Percentiles rank a stretch among this genome's conserved stretches.
phyloP scores from a whole-genome alignment of 2,888 invertebrate genomes.

The Drosophila nigritarsus region DNA sequence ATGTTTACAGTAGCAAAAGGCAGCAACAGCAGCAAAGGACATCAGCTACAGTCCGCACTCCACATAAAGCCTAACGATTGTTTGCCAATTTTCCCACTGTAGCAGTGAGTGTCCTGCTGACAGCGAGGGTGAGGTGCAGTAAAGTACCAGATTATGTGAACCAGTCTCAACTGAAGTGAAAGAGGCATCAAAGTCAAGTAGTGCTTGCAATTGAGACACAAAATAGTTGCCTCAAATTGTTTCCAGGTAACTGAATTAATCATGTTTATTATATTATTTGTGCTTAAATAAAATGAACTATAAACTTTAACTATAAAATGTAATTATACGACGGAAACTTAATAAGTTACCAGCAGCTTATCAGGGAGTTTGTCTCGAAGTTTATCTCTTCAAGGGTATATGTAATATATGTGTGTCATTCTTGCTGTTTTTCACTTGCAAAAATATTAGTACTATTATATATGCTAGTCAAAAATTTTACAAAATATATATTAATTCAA shows the following conservation, averaged over 20 bases:
- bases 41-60: slow-evolving; percentile 11
- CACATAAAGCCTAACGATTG: slow-evolving; percentile 67
- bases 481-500: neutral
- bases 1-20: slow-evolving; percentile 67
- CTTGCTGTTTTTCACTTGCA: neutral
- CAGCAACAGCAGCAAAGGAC: slow-evolving; percentile 23
- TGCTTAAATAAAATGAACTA: neutral
- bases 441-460: neutral
- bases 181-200: slow-evolving; percentile 59
- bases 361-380: neutral
- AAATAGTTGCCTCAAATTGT: neutral
- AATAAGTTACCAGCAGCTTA: neutral
- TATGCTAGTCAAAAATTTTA: fast-evolving
- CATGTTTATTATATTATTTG: neutral
- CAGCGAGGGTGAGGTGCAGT: slow-evolving; percentile 2
- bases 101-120: slow-evolving; percentile 60
- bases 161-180: slow-evolving; percentile 54
- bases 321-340: no score
- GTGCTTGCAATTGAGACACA: slow-evolving; percentile 50
- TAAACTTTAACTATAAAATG: neutral
- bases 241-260: neutral
- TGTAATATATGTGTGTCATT: neutral
- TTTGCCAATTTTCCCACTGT: slow-evolving; percentile 83
- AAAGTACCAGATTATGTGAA: slow-evolving; percentile 52
- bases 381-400: neutral